Evolutionary conservation across 2,797 vertebrate species (phyloP), one percentile per base, ranked within the genome.

Genomic region (Hirundo rustica): DNA sequence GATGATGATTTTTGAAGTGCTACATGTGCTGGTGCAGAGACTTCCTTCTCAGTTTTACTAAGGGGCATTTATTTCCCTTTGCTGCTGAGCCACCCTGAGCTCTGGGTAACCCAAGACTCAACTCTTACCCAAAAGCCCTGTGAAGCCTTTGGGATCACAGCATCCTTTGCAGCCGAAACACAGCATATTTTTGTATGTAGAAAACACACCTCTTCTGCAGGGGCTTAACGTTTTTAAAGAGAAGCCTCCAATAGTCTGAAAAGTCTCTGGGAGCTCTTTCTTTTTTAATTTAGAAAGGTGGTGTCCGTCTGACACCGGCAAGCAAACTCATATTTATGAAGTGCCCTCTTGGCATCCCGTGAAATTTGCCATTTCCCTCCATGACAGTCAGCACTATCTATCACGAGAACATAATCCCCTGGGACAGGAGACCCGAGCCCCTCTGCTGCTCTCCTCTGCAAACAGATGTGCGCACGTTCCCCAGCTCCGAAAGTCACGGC

Each of bases 391-490:
- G 75, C 9, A 2, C 68, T 34, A 89, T 92, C 82, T 48, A 61
- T 87, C 85, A 94, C 0, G 4, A 91, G 76, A 91, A 85, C 60
- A 67, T 53, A 91, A 87, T 88, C 93, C 91, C 84, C 57, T 6
- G 53, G 50, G 78, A 68, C 76, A 83, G 78, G 38, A 93, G 92
- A 57, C 74, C 76, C 5, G 10, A 88, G 87, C 87, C 94, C 89
- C 90, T 70, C 30, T 18, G 9, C 88, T 62, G 62, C 70, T 91
- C 89, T 86, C 51, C 76, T 85, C 87, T 87, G 86, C 92, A 74
- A 67, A 85, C 96, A 96, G 91, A 96, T 92, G 93, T 54, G 81
- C 23, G 62, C 89, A 42, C 13, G 45, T 21, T 90, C 84, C 82
- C 72, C 82, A 65, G 79, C 90, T 76, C 88, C n/a, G 3, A 40